Evolutionary conservation across 2,113 vertebrate genomes (phyloP).

Genomic region (Daubentonia madagascariensis): DNA sequence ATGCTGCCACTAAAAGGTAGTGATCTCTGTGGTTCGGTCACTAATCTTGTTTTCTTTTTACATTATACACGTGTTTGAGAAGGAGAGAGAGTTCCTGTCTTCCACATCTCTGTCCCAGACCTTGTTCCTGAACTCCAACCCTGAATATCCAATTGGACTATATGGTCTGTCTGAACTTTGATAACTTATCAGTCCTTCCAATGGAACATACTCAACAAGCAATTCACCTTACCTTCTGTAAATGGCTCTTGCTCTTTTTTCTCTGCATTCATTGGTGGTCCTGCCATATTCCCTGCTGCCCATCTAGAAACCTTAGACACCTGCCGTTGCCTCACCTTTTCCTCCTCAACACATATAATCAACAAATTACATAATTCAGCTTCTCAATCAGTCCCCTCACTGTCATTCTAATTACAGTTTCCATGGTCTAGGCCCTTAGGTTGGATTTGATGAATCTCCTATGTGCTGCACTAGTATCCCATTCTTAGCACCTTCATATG

Average conservation of each 20-base stretch:
- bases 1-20: neutral
- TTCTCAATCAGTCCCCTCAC: neutral
- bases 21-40: neutral
- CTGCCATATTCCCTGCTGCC: neutral
- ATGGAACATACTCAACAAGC: neutral
- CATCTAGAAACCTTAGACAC: neutral
- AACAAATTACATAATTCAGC: neutral
- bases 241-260: neutral
- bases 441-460: neutral
- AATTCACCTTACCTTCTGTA: neutral
- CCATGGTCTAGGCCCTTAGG: neutral
- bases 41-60: neutral
- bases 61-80: neutral
- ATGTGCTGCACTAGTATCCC: fast-evolving
- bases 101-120: neutral
- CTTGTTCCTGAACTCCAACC: neutral
- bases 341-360: neutral
- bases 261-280: neutral
- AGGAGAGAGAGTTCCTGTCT: fast-evolving
- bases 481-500: neutral
- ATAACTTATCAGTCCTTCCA: neutral
- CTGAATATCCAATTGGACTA: no score
- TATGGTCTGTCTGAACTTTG: neutral
- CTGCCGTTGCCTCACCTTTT: neutral
- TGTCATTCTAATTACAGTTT: neutral